phyloP scores from a whole-genome alignment of 2,113 vertebrate genomes.

The Petroica traversi region DNA sequence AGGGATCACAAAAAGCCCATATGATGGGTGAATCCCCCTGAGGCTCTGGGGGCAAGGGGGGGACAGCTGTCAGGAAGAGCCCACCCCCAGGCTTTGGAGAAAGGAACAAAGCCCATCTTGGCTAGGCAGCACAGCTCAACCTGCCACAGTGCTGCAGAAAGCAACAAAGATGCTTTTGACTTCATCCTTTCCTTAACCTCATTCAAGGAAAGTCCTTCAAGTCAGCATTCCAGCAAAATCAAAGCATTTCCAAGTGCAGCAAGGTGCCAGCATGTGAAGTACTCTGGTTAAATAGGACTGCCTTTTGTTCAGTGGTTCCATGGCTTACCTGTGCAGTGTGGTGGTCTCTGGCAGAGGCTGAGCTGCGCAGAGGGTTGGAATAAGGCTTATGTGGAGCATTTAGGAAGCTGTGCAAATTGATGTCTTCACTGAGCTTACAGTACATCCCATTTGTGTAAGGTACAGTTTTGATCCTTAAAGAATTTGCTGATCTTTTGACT shows the following conservation, averaged over 20 bases:
- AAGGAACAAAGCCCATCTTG: slow-evolving; percentile 49
- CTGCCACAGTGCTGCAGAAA: neutral
- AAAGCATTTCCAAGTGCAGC: neutral
- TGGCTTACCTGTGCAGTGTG: neutral
- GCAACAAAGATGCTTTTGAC: neutral
- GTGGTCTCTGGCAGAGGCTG: neutral
- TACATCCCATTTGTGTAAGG: neutral
- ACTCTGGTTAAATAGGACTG: neutral
- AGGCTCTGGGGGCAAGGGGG: neutral
- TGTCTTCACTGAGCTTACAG: neutral
- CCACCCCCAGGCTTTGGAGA: neutral
- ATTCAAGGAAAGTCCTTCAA: neutral
- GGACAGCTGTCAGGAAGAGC: neutral
- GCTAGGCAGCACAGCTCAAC: neutral
- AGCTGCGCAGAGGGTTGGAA: fast-evolving
- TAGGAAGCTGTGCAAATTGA: neutral
- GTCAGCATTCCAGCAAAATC: neutral
- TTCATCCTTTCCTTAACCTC: neutral
- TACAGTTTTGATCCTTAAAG: neutral
- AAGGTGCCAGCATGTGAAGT: neutral
- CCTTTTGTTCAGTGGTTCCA: neutral
- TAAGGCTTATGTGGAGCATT: neutral
- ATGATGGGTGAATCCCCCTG: slow-evolving; percentile 35
- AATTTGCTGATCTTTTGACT: neutral
- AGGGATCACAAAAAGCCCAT: neutral